These are phyloP conservation scores for Scaptomyza cyrtandrae DNA, from an alignment of 2,888 invertebrate genomes.

Conservation along the genomic window DNA sequence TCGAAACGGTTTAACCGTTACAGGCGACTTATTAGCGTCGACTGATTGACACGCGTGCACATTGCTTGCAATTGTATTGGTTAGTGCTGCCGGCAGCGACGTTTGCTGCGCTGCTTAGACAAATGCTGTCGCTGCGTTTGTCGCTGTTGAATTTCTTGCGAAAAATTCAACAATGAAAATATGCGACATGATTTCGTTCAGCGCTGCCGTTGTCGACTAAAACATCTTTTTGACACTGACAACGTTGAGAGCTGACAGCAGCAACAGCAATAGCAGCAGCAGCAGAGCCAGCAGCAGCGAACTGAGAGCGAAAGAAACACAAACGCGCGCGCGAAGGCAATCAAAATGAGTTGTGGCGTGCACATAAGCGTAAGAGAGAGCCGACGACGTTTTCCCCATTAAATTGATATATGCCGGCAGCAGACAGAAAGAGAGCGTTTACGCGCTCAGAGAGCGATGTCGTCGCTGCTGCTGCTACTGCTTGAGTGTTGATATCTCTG, in stretches of 20 bases:
- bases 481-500: slow-evolving; percentile 16
- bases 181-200: slow-evolving; percentile 83
- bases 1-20: slow-evolving; percentile 44
- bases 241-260: slow-evolving; percentile 82
- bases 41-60: slow-evolving; percentile 62
- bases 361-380: slow-evolving; percentile 60
- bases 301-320: slow-evolving; percentile 44
- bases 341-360: slow-evolving; percentile 67
- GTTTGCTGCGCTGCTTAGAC: slow-evolving; percentile 44
- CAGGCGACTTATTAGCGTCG: slow-evolving; percentile 51
- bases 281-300: slow-evolving; percentile 18
- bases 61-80: slow-evolving; percentile 50
- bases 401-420: slow-evolving; percentile 78
- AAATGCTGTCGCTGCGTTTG: slow-evolving; percentile 35
- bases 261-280: slow-evolving; percentile 37
- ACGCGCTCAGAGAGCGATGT: slow-evolving; percentile 38
- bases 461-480: slow-evolving; percentile 30
- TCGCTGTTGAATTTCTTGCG: slow-evolving; percentile 64
- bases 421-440: slow-evolving; percentile 50
- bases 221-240: slow-evolving; percentile 85
- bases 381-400: slow-evolving; percentile 75
- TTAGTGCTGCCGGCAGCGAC: slow-evolving; percentile 52
- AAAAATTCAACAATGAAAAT: slow-evolving; percentile 65
- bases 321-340: slow-evolving; percentile 46
- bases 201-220: slow-evolving; percentile 84